Base-by-base conservation (phyloP, 2,888 invertebrate genomes). In the Elmis aenea region DNA sequence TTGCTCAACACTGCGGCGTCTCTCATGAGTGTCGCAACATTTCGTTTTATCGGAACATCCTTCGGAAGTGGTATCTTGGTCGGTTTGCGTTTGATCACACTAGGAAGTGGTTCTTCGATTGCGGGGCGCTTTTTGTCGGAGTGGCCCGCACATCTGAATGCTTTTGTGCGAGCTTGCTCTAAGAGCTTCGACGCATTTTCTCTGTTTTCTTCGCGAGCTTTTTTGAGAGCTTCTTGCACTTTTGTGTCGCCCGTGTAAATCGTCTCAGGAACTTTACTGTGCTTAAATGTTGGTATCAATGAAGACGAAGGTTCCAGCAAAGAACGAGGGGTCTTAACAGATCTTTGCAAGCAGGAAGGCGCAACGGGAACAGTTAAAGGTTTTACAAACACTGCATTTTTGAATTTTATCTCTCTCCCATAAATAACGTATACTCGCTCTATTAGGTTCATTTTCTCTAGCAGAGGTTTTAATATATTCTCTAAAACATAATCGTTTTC, bases 401-500 rank as follows among this genome's bases (percentile, higher is more conserved):
- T 10, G 13, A 11, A 5, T 11, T 25, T 27, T 11, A 23, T n/a
- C 3, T 50, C 35, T 9, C 44, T 27, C 23, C 11, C 26, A 13
- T 51, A 30, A 5, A 39, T 31, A 9, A 42, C 33, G 21, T 45
- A 38, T 8, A 60, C 14, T 4, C 36, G 36, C 24, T 47, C 22
- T 8, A 66, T 40, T 5, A 54, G 27, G 11, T 48, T 28, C 8
- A 33, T 35, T 42, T 64, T 66, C 8, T 59, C 55, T 48, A 73
- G 62, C 14, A 77, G 57, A 1, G 76, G 74, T 22, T 58, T 54
- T 12, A 75, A 62, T 26, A 78, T 71, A 43, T 70, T 69, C 21
- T 72, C 66, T 2, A 74, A 62, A 12, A 74, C 67, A 48, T 69
- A 77, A 15, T 60, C 65, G 23, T 69, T 69, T 38, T 75, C 76